phyloP scores from a whole-genome alignment of 1,140 invertebrate genomes.

The Mamestra configurata region DNA sequence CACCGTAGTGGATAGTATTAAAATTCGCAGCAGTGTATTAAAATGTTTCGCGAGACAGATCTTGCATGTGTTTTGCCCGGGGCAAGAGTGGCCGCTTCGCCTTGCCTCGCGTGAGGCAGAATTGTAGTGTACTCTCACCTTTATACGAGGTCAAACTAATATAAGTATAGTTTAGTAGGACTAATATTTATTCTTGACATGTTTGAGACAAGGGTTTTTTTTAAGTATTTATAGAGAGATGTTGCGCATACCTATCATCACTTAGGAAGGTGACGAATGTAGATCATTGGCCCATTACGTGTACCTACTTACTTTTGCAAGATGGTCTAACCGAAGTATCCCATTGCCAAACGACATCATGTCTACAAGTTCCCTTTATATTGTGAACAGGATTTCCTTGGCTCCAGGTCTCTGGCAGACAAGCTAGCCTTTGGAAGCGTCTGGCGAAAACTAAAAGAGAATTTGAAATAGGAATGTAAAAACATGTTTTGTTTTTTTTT shows the following conservation, averaged over 20 bases:
- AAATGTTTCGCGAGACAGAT: conserved; percentile 4
- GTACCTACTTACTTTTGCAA: no score
- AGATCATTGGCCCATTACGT: no score
- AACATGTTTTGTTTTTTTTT: no score
- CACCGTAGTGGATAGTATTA: conserved; percentile 18
- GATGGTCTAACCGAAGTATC: no score
- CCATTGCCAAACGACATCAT: no score
- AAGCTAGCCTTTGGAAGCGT: no score
- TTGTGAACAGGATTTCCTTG: no score
- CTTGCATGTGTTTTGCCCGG: background rate
- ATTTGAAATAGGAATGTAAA: no score
- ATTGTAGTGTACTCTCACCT: conserved; percentile 25
- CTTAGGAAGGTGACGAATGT: background rate
- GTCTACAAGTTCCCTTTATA: no score
- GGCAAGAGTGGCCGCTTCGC: conserved; percentile 5
- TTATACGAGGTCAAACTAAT: conserved; percentile 39
- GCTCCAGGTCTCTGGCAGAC: no score
- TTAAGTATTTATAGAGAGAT: background rate
- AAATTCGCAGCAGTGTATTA: conserved; percentile 18
- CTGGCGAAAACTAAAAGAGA: no score
- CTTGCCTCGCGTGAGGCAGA: conserved; percentile 13
- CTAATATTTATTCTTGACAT: conserved; percentile 23
- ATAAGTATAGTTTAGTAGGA: background rate
- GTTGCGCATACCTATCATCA: no score
- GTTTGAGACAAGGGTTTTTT: background rate